Evolutionary conservation across 2,113 vertebrate genomes (phyloP), one percentile per base, ranked within the genome.

Genomic region (Podarcis raffonei): DNA sequence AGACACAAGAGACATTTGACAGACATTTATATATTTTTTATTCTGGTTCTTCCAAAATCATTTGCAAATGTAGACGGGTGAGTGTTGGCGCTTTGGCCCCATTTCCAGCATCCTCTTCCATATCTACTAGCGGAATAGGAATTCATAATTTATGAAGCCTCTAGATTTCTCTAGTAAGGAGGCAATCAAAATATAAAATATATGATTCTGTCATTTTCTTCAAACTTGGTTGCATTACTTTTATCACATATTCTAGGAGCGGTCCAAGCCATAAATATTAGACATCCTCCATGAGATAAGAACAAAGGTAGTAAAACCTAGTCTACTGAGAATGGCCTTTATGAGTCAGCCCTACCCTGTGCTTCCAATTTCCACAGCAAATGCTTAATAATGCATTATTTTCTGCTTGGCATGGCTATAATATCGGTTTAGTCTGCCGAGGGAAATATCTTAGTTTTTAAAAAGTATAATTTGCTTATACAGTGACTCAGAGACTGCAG

Each of bases 171-270:
- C 77, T 18, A 78, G n/a, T 78, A 59, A 59, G 25, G 48, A 93
- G 87, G 1, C 39, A 84, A 94, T 84, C 80, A 32, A 87, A 87
- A 57, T 83, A 92, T 48, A 89, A 86, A 92, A 81, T 85, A 37
- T 68, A 90, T 85, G 90, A 66, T 30, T 90, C 42, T n/a, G 65
- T 77, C 1, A 91, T 86, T 96, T 94, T 78, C 72, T 92, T 87
- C 8, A 71, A 71, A 42, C 88, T 91, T 65, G 84, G 3, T 83
- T 93, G 39, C 27, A 20, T 20, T 88, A 9, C 23, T 86, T 94
- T 91, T 86, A 91, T 92, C 78, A 83, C 35, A 20, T 62, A 69
- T 81, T 94, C 87, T 72, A 92, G 85, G 89, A 94, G 94, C 86
- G 42, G 23, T 5, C 6, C 37, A 80, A 8, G 1, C 92, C 83